Evolutionary conservation across 2,797 vertebrate species (phyloP), one percentile per base, ranked within the genome.

Genomic region (Lemur catta): DNA sequence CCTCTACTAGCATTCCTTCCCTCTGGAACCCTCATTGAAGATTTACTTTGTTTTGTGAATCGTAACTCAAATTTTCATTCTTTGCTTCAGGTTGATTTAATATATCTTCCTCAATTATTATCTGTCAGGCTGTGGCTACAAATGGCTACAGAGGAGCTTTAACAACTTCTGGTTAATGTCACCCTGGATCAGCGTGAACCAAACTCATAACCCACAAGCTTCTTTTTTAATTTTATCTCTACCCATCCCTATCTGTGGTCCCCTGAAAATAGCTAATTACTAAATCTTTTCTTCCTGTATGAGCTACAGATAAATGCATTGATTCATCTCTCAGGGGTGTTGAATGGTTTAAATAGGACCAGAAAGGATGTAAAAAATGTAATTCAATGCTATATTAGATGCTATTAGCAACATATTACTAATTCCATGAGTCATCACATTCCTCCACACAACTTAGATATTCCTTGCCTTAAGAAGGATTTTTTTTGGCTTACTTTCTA

Each of bases 381-480:
- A 94, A 91, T 93, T 93, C 3, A 3, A 35, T 86, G 38, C 63
- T 78, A 52, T 88, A 69, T 91, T 94, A 72, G 35, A 41, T 90
- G 24, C 41, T 52, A 28, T 88, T 95, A 57, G 41, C 20, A 97
- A 84, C 52, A 52, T 80, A 81, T 89, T 93, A 85, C 63, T 82
- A 97, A 91, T 93, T 93, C 69, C 10, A 50, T 93, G 95, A 97
- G 75, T 95, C 92, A 94, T 90, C 85, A 69, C 43, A 82, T 74
- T 63, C 48, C 30, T 76, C 61, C 55, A 48, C 33, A 89, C 17
- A 55, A 81, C 57, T 85, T 72, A 85, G 41, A 89, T 78, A 76
- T 76, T 79, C 41, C 91, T 91, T 94, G 84, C 35, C 84, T 81
- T 85, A 43, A 88, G 88, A 78, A 93, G 87, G 52, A 63, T 41